These are phyloP conservation scores for Hyles lineata DNA, from an alignment of 2,888 invertebrate species.

Conservation along the genomic window DNA sequence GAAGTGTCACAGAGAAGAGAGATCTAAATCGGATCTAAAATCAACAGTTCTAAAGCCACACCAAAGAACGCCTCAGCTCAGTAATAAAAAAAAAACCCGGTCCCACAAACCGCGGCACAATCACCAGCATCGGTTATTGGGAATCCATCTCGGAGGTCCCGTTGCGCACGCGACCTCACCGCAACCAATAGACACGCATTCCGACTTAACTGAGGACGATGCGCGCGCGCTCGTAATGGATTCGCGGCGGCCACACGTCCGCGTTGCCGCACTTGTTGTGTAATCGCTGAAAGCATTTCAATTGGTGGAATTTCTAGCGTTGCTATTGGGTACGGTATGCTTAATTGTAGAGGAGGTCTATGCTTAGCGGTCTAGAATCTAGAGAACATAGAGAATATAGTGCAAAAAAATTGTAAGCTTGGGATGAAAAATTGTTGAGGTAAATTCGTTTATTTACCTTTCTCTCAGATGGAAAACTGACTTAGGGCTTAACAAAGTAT, in stretches of 20 bases:
- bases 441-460: too few species aligned
- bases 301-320: conserved; percentile 5
- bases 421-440: too few species aligned
- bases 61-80: neutral
- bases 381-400: too few species aligned
- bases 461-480: too few species aligned
- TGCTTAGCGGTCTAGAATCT: too few species aligned
- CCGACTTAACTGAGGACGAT: conserved; percentile 59
- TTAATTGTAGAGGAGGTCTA: too few species aligned
- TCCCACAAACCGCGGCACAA: conserved; percentile 32
- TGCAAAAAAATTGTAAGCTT: too few species aligned
- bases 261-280: conserved; percentile 41
- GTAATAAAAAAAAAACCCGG: conserved; percentile 4
- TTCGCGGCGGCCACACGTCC: conserved; percentile 38
- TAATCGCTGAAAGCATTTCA: neutral
- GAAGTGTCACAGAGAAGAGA: too few species aligned
- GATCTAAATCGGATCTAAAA: too few species aligned
- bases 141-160: conserved; percentile 58
- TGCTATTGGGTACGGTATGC: conserved; percentile 1
- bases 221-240: conserved; percentile 47
- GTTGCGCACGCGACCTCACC: conserved; percentile 71
- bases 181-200: conserved; percentile 64
- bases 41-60: neutral
- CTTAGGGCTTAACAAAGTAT: too few species aligned
- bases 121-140: conserved; percentile 36